Conservation (phyloP, 2,888 invertebrate genomes). For the Pammene fasciana region DNA sequence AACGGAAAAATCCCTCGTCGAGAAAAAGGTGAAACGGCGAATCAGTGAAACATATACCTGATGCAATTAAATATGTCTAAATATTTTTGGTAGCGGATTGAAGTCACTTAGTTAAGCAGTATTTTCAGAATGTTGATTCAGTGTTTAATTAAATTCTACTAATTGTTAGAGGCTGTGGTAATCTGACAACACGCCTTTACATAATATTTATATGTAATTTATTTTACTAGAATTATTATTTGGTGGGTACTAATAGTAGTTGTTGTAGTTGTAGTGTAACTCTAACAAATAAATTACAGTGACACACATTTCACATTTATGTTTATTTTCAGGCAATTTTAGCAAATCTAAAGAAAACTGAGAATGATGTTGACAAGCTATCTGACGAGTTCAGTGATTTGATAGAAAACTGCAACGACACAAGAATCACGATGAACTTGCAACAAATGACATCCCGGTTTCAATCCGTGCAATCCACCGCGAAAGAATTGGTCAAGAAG, state of each 20-base stretch:
- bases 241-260: conserved; percentile 71
- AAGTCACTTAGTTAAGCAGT: conserved; percentile 9
- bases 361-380: conserved; percentile 93
- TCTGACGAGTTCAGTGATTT: conserved; percentile 93
- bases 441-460: conserved; percentile 95
- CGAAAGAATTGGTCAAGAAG: conserved; percentile 95
- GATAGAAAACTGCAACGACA: conserved; percentile 92
- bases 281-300: conserved; percentile 11
- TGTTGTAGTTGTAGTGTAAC: conserved; percentile 76
- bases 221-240: conserved; percentile 43
- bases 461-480: conserved; percentile 94
- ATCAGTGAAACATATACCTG: no score
- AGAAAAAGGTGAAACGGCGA: no score
- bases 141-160: conserved; percentile 43
- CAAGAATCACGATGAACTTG: conserved; percentile 92
- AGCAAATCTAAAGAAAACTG: conserved; percentile 90
- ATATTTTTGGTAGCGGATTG: not conserved
- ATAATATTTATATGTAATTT: conserved; percentile 46
- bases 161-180: conserved; percentile 59
- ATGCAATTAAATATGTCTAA: no score
- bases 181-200: conserved; percentile 48
- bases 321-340: conserved; percentile 86
- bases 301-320: conserved; percentile 10
- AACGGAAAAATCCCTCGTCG: not conserved
- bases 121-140: conserved; percentile 3